Evolutionary conservation across 2,113 vertebrate species (phyloP), one percentile per base, ranked within the genome.

Genomic region (Neofelis nebulosa): DNA sequence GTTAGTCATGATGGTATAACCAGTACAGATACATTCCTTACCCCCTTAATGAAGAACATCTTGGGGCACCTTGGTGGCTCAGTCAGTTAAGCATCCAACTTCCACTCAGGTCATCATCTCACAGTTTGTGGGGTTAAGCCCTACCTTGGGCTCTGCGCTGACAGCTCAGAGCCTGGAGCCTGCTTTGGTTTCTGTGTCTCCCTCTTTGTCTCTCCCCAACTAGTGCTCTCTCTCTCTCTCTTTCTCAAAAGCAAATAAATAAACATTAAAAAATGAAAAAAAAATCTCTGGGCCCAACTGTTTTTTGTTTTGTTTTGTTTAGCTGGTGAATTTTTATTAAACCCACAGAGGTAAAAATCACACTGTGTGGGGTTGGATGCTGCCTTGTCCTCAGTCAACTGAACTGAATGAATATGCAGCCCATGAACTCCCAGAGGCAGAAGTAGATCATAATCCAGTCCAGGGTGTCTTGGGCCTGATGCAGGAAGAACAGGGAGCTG

Each of bases 361-460:
- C 55, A 79, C 7, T 36, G 19, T 74, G 19, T 8, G 15, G 7
- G 1, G 4, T 66, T 73, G 31, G 25, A 38, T 41, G 57, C 57
- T 65, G 8, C 7, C 14, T 61, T 3, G 7, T 57, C 25, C n/a
- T 61, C n/a, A 82, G 55, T 61, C 27, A 48, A 15, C 18, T 61
- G 13, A 82, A 82, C n/a, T 82, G 7, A 52, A 61, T 57, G 11
- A 63, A 71, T 2, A 50, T 52, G 33, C 29, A 48, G 33, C 2
- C 15, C 48, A 73, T 73, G 23, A 88, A 52, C 16, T 13, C 4
- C 25, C 41, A 25, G 27, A 81, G 27, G 8, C 25, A 15, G 29
- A 1, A 7, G 21, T 25, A 2, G 5, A 38, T 29, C 18, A 69
- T 10, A 0, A 4, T 68, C 15, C 66, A 23, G 2, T 18, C 12